phyloP scores from a whole-genome alignment of 2,113 vertebrate species.

The Raja brachyura region DNA sequence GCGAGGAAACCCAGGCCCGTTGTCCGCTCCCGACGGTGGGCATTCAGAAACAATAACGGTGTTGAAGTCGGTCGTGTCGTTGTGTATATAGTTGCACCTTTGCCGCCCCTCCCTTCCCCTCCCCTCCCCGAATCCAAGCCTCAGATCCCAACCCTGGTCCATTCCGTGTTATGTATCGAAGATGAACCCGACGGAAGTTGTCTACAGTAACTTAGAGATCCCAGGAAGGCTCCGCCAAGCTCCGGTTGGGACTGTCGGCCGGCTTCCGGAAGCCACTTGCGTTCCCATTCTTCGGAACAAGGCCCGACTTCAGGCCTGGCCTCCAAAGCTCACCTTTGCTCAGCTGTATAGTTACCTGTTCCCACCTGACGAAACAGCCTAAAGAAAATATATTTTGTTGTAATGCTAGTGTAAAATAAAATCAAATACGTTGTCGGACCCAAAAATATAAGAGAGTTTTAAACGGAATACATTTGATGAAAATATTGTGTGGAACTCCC shows the following conservation, averaged over 20 bases:
- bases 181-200: conserved; percentile 73
- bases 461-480: conserved; percentile 82
- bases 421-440: conserved; percentile 78
- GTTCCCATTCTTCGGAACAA: too few relatives aligned
- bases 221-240: conserved; percentile 74
- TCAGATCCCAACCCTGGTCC: conserved; percentile 44
- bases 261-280: conserved; percentile 45
- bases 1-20: conserved; percentile 75
- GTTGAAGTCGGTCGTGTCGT: conserved; percentile 82
- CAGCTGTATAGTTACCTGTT: conserved; percentile 95
- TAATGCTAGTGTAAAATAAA: conserved; percentile 96
- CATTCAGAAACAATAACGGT: conserved; percentile 74
- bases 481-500: conserved; percentile 84
- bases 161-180: conserved; percentile 46
- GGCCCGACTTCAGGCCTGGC: too few relatives aligned
- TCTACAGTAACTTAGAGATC: conserved; percentile 77
- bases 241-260: conserved; percentile 72
- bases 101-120: conserved; percentile 40
- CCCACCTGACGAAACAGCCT: conserved; percentile 78
- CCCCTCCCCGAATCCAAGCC: not conserved
- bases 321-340: conserved; percentile 76
- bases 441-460: conserved; percentile 87
- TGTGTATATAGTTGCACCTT: conserved; percentile 87
- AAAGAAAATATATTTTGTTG: conserved; percentile 99
- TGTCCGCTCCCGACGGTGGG: conserved; percentile 65